These are phyloP conservation scores for Piprites chloris DNA, from an alignment of 2,113 vertebrate genomes.

Conservation along the genomic window DNA sequence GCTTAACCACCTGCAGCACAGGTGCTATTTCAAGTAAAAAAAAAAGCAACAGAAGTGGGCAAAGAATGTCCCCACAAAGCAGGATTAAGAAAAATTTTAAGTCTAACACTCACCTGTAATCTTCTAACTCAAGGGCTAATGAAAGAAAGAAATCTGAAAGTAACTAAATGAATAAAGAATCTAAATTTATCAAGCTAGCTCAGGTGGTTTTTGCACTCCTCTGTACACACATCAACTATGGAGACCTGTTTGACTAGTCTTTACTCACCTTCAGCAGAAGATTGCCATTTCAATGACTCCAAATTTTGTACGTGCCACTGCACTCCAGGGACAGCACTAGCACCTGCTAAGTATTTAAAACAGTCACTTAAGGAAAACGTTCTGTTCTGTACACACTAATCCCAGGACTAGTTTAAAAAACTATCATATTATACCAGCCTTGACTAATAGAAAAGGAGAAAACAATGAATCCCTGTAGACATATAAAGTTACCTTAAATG, in stretches of 20 bases:
- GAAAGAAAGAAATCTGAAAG: not conserved
- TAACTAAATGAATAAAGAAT: no score
- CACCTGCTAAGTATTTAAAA: not conserved
- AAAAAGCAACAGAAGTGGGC: not conserved
- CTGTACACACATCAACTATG: rapidly evolving
- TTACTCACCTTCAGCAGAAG: not conserved
- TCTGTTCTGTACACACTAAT: not conserved
- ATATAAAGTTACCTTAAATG: not conserved
- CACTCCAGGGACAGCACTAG: not conserved
- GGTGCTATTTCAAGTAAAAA: not conserved
- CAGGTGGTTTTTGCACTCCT: not conserved
- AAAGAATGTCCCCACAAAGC: not conserved
- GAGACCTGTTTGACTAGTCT: not conserved
- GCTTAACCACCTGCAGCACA: not conserved
- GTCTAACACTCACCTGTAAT: not conserved
- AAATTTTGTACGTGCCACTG: not conserved
- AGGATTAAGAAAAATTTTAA: not conserved
- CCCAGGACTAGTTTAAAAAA: not conserved
- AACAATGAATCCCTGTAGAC: not conserved
- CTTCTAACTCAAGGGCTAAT: not conserved
- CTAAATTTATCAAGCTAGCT: not conserved
- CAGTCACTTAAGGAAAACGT: not conserved
- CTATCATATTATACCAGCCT: not conserved
- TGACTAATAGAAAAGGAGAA: not conserved
- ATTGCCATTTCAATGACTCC: not conserved